phyloP scores from a whole-genome alignment of 1,140 invertebrate genomes.

The Dryas iulia region DNA sequence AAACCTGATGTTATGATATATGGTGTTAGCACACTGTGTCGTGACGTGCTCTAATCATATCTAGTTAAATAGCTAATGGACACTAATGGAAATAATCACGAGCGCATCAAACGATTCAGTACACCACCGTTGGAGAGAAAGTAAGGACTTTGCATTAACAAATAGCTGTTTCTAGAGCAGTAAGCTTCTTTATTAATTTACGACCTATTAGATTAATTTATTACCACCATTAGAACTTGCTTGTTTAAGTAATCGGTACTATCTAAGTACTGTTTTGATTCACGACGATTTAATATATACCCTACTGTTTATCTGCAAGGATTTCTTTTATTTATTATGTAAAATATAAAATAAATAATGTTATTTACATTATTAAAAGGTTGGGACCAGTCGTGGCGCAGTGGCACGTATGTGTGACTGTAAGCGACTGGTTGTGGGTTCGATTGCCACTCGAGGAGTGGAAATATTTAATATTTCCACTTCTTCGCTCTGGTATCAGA shows the following conservation, averaged over 20 bases:
- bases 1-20: slow-evolving; percentile 68
- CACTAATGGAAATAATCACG: slow-evolving; percentile 73
- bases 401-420: too few relatives aligned
- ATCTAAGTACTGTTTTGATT: not conserved
- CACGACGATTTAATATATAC: too few relatives aligned
- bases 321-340: too few relatives aligned
- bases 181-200: not conserved
- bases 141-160: slow-evolving; percentile 48
- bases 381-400: too few relatives aligned
- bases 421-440: too few relatives aligned
- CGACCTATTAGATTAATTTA: not conserved
- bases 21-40: slow-evolving; percentile 55
- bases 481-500: too few relatives aligned
- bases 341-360: too few relatives aligned
- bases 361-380: too few relatives aligned
- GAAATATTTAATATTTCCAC: too few relatives aligned
- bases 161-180: not conserved
- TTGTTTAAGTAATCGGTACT: not conserved
- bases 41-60: slow-evolving; percentile 72
- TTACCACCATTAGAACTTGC: not conserved
- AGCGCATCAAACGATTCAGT: slow-evolving; percentile 59
- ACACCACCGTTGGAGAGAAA: slow-evolving; percentile 53
- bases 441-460: too few relatives aligned
- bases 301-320: too few relatives aligned
- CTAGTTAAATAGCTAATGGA: slow-evolving; percentile 76